Evolutionary conservation across 2,888 invertebrate species (phyloP).

Genomic region (Kryphioiulus occultus): DNA sequence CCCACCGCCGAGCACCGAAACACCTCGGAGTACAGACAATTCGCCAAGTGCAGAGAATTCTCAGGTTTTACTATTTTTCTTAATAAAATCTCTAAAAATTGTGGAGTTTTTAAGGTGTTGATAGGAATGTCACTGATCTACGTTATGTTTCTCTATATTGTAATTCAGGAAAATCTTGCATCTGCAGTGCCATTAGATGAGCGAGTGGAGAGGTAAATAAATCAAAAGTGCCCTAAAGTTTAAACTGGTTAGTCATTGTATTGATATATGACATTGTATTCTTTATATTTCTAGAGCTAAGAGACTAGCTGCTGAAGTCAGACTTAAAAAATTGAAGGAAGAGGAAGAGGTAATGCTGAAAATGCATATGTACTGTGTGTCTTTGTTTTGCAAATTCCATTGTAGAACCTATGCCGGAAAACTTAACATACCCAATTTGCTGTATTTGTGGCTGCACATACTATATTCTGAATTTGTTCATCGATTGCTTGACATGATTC

Average conservation of each 20-base stretch:
- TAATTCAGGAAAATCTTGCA: not conserved
- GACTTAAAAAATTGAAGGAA: slow-evolving; percentile 66
- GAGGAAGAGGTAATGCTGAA: slow-evolving; percentile 69
- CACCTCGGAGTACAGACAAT: not conserved
- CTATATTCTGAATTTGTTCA: too few species aligned
- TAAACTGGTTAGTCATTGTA: too few species aligned
- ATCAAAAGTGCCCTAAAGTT: not conserved
- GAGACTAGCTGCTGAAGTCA: slow-evolving; percentile 43
- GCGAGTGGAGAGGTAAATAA: slow-evolving; percentile 43
- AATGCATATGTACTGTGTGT: too few species aligned
- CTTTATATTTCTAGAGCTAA: slow-evolving; percentile 58
- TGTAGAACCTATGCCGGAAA: too few species aligned
- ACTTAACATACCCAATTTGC: too few species aligned
- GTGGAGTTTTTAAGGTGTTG: not conserved
- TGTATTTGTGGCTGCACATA: too few species aligned
- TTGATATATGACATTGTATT: too few species aligned
- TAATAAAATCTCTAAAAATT: not conserved
- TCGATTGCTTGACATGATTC: too few species aligned
- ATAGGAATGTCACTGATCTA: not conserved
- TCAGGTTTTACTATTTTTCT: not conserved
- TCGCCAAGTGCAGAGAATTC: not conserved
- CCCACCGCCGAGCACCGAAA: not conserved
- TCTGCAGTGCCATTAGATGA: slow-evolving; percentile 39
- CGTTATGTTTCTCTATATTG: not conserved
- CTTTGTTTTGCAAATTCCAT: too few species aligned